Percentiles rank a stretch among this genome's conserved stretches.
These are phyloP conservation scores for Lathamus discolor DNA, from an alignment of 2,113 vertebrate genomes.

Conservation along the genomic window DNA sequence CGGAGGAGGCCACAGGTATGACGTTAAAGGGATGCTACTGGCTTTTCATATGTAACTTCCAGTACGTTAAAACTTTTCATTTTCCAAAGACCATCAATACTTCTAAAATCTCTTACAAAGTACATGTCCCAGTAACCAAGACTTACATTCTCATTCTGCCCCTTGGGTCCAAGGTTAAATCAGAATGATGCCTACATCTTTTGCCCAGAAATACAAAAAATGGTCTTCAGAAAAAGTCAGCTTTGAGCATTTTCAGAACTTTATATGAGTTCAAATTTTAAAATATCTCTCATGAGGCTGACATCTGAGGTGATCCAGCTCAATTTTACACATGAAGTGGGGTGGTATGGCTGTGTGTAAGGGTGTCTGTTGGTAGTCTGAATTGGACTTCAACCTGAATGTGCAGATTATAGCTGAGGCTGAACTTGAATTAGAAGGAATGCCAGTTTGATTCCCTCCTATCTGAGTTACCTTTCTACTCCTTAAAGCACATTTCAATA, in stretches of 20 bases:
- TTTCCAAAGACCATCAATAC: background rate
- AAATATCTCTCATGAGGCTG: background rate
- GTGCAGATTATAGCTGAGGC: background rate
- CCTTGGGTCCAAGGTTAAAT: background rate
- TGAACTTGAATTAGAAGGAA: background rate
- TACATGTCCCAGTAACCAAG: background rate
- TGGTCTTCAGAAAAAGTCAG: background rate
- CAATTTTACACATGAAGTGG: background rate
- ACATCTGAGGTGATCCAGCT: background rate
- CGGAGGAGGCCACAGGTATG: background rate
- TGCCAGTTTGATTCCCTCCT: background rate
- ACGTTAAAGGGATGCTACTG: background rate
- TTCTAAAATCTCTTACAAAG: background rate
- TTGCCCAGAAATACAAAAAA: background rate
- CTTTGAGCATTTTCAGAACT: background rate
- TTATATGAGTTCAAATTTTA: background rate
- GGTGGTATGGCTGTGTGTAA: fast-evolving
- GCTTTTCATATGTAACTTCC: background rate
- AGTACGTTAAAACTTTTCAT: background rate
- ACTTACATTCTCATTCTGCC: background rate
- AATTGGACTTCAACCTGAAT: background rate
- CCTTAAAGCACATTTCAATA: background rate
- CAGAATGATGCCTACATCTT: background rate
- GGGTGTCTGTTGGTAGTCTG: background rate
- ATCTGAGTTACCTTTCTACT: background rate